Evolutionary conservation across 2,113 vertebrate genomes (phyloP).

Genomic region (Orcinus orca): DNA sequence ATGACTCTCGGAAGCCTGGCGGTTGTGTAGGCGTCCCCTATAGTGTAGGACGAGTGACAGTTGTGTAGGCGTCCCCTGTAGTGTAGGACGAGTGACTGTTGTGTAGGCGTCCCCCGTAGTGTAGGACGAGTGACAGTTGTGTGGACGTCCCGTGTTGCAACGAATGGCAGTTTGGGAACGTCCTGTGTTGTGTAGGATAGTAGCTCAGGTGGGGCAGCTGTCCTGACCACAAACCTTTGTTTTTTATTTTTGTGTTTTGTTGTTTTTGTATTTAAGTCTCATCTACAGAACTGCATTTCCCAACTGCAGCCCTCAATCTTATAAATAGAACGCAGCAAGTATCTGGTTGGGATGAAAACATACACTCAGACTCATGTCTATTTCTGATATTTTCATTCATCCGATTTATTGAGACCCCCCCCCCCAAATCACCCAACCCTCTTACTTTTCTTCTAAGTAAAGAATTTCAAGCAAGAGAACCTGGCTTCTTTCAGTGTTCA

Average conservation of each 20-base stretch:
- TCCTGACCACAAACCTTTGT: slow-evolving; percentile 76
- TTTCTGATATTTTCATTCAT: background rate
- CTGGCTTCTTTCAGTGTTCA: background rate
- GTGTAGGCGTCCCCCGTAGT: slow-evolving; percentile 51
- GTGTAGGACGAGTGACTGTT: background rate
- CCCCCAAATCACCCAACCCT: background rate
- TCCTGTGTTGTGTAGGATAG: background rate
- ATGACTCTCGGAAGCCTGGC: slow-evolving; percentile 42
- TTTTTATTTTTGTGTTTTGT: slow-evolving; percentile 75
- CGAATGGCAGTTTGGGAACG: background rate
- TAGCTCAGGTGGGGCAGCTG: slow-evolving; percentile 78
- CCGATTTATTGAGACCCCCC: background rate
- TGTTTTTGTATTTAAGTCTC: slow-evolving; percentile 68
- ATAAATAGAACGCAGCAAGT: background rate
- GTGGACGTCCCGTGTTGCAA: background rate
- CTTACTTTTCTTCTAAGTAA: background rate
- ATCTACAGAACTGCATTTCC: background rate
- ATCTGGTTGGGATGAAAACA: background rate
- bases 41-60: background rate
- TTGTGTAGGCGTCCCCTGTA: fast-evolving
- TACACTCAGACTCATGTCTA: background rate
- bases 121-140: slow-evolving; percentile 34
- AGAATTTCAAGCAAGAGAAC: background rate
- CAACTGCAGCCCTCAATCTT: background rate
- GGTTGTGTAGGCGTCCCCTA: slow-evolving; percentile 10